Evolutionary conservation across 2,797 vertebrate species (phyloP).

Genomic region (Hozukius guyotensis): DNA sequence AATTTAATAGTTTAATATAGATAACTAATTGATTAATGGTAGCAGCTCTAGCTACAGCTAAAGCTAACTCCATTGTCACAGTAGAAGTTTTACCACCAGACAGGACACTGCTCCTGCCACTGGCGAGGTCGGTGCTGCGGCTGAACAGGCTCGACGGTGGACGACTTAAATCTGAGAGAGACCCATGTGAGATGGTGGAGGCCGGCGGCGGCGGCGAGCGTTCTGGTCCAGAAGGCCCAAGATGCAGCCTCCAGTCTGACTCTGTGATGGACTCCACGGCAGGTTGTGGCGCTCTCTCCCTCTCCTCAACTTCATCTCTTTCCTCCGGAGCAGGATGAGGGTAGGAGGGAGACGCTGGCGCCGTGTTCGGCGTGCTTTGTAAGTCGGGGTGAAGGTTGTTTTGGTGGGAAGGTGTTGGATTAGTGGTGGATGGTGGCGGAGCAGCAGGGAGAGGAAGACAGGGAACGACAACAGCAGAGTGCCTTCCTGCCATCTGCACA

Average conservation of each 20-base stretch:
- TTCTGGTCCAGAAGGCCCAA: background rate
- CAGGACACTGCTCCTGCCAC: constrained; percentile 44
- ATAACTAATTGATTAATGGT: too few species aligned
- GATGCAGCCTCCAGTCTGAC: background rate
- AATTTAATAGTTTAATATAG: too few species aligned
- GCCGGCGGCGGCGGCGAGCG: background rate
- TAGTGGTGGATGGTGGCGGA: constrained; percentile 32
- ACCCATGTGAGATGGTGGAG: constrained; percentile 23
- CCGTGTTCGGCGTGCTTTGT: background rate
- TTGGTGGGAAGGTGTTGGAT: constrained; percentile 27
- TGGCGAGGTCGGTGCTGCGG: constrained; percentile 58
- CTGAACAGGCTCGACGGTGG: constrained; percentile 63
- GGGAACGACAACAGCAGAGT: constrained; percentile 45
- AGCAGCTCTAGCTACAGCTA: too few species aligned
- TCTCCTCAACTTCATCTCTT: background rate
- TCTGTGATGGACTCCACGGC: background rate
- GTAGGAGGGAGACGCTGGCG: background rate
- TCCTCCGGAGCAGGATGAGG: background rate
- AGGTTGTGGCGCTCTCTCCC: background rate
- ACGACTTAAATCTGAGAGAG: constrained; percentile 57
- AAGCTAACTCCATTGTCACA: background rate
- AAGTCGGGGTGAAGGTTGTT: background rate
- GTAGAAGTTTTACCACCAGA: constrained; percentile 50
- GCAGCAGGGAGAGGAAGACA: constrained; percentile 24
- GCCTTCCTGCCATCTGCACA: constrained; percentile 21